phyloP scores from a whole-genome alignment of 1,140 invertebrate genomes.

The Wiebesia pumilae region DNA sequence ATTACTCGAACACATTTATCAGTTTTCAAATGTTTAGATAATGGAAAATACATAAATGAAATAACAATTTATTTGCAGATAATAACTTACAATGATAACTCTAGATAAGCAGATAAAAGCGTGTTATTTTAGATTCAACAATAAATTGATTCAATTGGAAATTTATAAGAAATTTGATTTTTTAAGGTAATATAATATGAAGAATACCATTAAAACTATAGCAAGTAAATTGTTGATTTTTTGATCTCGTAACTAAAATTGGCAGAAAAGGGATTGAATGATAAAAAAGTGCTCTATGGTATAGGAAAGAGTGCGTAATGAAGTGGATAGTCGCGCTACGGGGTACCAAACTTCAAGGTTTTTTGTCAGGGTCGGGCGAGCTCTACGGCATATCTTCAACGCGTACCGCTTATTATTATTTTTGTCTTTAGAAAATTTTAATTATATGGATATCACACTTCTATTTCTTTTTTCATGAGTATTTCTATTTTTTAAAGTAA shows the following conservation, averaged over 20 bases:
- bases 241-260: neutral
- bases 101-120: no score
- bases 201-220: neutral
- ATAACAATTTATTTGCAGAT: no score
- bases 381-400: slow-evolving; percentile 38
- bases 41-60: no score
- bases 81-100: no score
- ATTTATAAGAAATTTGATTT: neutral
- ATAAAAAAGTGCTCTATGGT: neutral
- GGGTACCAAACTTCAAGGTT: slow-evolving; percentile 33
- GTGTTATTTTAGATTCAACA: no score
- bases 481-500: neutral
- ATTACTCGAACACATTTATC: no score
- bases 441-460: slow-evolving; percentile 24
- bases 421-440: slow-evolving; percentile 51
- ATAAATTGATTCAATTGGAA: no score
- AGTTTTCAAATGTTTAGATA: no score
- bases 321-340: slow-evolving; percentile 33
- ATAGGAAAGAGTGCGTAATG: neutral
- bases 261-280: slow-evolving; percentile 1
- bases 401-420: slow-evolving; percentile 54
- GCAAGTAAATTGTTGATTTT: neutral
- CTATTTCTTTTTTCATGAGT: neutral
- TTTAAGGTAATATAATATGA: neutral
- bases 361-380: neutral